Evolutionary conservation across 2,888 invertebrate genomes (phyloP), one percentile per base, ranked within the genome.

Genomic region (Oligia strigilis): DNA sequence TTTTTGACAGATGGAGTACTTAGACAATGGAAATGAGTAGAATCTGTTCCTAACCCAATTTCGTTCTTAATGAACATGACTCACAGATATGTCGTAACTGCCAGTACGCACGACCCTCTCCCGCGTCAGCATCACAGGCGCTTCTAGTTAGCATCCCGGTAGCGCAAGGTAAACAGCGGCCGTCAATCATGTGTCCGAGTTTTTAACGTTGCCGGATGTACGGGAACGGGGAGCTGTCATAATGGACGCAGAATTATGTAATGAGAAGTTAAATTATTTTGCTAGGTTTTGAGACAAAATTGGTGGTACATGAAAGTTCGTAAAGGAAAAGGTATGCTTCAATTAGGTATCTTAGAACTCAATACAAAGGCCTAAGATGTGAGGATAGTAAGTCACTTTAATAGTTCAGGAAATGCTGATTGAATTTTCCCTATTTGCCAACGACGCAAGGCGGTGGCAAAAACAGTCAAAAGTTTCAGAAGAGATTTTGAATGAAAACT

Each of bases 121-220:
- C 19, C 49, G 64, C 72, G 77, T 81, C 79, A 74, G 49, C 58
- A 46, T 17, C 66, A 70, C 66, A 40, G 72, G 75, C 81, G 75
- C 71, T 84, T 73, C 83, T 79, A 87, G 89, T 85, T 87, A 87
- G 78, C 82, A 85, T 72, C 80, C 83, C 83, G 90, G 87, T 82
- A 83, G 86, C 83, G 69, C 80, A 85, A 87, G 90, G 90, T 90
- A 90, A 90, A 90, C 91, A 90, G 85, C 55, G 49, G 70, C 82
- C 80, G 91, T 90, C 90, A 90, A 87, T 90, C 90, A 90, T 86
- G 78, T 90, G 90, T 88, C 88, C 77, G 82, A 80, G 83, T 86
- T 89, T 90, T 90, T 90, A 90, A 86, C 71, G 71, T 77, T 75
- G 83, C 82, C 91, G 90, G 90, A 90, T 90, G 87, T 86, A 72